These are phyloP conservation scores for Lepidotrigona ventralis DNA, from an alignment of 1,140 invertebrate species.

Conservation along the genomic window DNA sequence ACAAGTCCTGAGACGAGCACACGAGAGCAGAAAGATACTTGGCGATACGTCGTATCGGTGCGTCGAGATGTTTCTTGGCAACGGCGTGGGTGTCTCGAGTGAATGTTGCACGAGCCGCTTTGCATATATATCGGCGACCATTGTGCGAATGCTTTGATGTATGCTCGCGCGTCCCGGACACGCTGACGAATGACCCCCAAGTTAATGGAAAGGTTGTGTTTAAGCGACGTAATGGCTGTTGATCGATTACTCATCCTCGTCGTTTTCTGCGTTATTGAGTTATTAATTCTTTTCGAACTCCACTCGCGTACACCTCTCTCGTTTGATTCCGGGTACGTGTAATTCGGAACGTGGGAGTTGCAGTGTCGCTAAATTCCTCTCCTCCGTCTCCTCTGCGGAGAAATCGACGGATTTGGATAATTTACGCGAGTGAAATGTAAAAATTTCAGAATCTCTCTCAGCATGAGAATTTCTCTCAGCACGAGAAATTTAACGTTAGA, in stretches of 20 bases:
- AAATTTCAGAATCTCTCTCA: too few relatives aligned
- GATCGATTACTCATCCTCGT: conserved; percentile 25
- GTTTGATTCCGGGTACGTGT: too few relatives aligned
- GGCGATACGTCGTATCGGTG: conserved; percentile 21
- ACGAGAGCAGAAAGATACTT: conserved; percentile 3
- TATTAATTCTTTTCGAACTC: conserved; percentile 16
- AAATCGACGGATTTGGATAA: too few relatives aligned
- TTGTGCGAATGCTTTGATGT: conserved; percentile 44
- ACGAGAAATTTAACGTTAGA: too few relatives aligned
- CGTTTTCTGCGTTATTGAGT: conserved; percentile 32
- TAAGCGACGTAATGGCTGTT: conserved; percentile 39
- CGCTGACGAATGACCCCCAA: conserved; percentile 34
- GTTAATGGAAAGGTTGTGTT: conserved; percentile 52
- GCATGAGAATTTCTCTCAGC: too few relatives aligned
- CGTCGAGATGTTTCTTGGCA: conserved; percentile 38
- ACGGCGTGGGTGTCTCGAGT: conserved; percentile 42
- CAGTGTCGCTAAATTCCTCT: too few relatives aligned
- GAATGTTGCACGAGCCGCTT: conserved; percentile 20
- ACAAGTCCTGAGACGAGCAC: conserved; percentile 36
- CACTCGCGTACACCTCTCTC: too few relatives aligned
- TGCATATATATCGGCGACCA: conserved; percentile 38
- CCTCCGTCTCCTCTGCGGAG: too few relatives aligned
- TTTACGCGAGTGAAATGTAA: neutral
- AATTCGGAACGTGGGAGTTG: too few relatives aligned
- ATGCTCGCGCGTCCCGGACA: conserved; percentile 29